phyloP scores from a whole-genome alignment of 2,113 vertebrate species.

The Arenaria interpres region DNA sequence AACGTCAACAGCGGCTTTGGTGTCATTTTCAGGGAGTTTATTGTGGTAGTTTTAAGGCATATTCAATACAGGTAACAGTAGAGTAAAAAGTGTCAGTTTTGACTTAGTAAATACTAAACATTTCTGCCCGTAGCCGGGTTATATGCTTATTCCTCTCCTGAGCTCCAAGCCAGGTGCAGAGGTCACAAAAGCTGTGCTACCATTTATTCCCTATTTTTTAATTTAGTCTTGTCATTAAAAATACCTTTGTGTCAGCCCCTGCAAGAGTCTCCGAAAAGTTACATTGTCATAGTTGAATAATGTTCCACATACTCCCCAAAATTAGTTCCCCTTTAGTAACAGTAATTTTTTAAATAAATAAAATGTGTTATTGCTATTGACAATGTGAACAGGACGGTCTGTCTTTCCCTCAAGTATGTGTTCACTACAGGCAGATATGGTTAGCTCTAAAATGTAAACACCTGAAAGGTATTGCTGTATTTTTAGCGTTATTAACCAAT shows the following conservation, averaged over 20 bases:
- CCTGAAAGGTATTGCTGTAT: not conserved
- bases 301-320: not conserved
- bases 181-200: constrained; percentile 3
- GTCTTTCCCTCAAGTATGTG: not conserved
- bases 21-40: not conserved
- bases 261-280: not conserved
- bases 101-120: not conserved
- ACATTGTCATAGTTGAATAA: constrained; percentile 39
- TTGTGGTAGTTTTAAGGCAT: not conserved
- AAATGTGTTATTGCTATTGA: constrained; percentile 6
- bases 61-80: not conserved
- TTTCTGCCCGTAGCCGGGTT: not conserved
- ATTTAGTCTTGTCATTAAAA: not conserved
- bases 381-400: constrained; percentile 7
- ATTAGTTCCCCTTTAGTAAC: not conserved
- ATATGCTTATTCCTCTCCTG: not conserved
- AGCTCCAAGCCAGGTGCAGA: not conserved
- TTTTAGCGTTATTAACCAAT: not conserved
- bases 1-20: not conserved
- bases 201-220: constrained; percentile 30
- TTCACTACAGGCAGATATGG: not conserved
- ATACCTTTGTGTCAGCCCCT: not conserved
- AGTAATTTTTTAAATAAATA: constrained; percentile 27
- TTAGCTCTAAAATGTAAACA: not conserved
- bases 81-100: not conserved